A percentile compares a stretch with the other conserved stretches of the same genome.
phyloP scores from a whole-genome alignment of 2,113 vertebrate species.

The Suncus etruscus region DNA sequence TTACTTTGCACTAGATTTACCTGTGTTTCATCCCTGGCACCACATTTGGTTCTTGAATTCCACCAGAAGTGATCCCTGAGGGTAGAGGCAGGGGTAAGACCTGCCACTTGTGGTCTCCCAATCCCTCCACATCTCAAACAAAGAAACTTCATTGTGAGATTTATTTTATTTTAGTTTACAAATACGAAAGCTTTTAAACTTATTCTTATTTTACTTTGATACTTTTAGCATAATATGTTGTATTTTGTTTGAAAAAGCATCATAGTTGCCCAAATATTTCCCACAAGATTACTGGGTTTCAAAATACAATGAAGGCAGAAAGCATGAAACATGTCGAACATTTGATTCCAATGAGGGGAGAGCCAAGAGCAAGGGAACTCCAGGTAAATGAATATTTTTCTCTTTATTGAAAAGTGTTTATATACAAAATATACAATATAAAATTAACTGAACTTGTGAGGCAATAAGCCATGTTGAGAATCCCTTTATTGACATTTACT shows the following conservation, averaged over 20 bases:
- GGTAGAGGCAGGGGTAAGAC: too few relatives aligned
- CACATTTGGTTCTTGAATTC: too few relatives aligned
- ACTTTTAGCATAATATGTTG: not conserved
- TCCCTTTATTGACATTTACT: not conserved
- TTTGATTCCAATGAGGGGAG: not conserved
- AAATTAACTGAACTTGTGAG: constrained; percentile 6
- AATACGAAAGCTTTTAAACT: not conserved
- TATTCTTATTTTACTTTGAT: not conserved
- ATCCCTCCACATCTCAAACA: too few relatives aligned
- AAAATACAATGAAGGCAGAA: not conserved
- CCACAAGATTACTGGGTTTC: not conserved
- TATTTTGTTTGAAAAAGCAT: constrained; percentile 40
- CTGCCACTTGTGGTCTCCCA: too few relatives aligned
- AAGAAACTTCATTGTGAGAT: not conserved
- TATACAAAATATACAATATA: constrained; percentile 30
- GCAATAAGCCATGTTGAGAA: constrained; percentile 19
- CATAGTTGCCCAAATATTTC: constrained; percentile 51
- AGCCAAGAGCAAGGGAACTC: not conserved
- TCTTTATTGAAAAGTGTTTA: constrained; percentile 15
- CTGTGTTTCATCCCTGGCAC: too few relatives aligned
- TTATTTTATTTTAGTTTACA: constrained; percentile 39
- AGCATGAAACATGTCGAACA: not conserved
- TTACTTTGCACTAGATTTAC: too few relatives aligned
- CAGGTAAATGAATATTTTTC: constrained; percentile 1
- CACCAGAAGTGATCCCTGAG: too few relatives aligned